Conservation (phyloP, 37 sponge, comb jelly and placozoan genomes). For the Amphimedon queenslandica region DNA sequence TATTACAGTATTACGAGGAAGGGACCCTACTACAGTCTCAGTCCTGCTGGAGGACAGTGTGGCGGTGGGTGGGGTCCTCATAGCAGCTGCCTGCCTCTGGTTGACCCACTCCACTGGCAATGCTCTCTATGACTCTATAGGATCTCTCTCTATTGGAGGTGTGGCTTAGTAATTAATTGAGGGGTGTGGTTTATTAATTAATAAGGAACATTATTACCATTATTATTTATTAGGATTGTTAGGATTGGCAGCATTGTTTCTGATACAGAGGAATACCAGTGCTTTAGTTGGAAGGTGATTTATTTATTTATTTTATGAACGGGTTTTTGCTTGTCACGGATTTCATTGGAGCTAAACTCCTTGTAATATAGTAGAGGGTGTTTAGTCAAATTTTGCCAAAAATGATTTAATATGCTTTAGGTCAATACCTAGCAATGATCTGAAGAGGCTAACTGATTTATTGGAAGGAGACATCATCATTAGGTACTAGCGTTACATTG, state of each 20-base stretch:
- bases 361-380: too few species aligned
- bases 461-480: slow-evolving; percentile 77
- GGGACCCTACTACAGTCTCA: slow-evolving; percentile 95
- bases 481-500: slow-evolving; percentile 26
- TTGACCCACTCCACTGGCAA: slow-evolving; percentile 79
- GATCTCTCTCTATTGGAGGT: slow-evolving; percentile 93
- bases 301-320: too few species aligned
- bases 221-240: slow-evolving; percentile 56
- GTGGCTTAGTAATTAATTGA: background rate
- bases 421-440: slow-evolving; percentile 65
- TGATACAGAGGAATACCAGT: slow-evolving; percentile 90
- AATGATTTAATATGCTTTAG: slow-evolving; percentile 22
- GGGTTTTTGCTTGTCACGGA: too few species aligned
- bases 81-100: slow-evolving; percentile 72
- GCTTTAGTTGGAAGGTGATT: slow-evolving; percentile 92
- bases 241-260: slow-evolving; percentile 91
- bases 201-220: background rate
- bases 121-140: slow-evolving; percentile 91
- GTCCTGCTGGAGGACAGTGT: slow-evolving; percentile 98
- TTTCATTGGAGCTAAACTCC: too few species aligned
- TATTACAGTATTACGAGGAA: slow-evolving; percentile 72
- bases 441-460: slow-evolving; percentile 67
- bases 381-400: background rate
- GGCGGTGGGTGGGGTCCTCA: slow-evolving; percentile 82
- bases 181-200: background rate